A percentile compares a stretch with the other conserved stretches of the same genome.
Evolutionary conservation across 2,888 invertebrate genomes (phyloP).

Genomic region (Psylliodes chrysocephalus): DNA sequence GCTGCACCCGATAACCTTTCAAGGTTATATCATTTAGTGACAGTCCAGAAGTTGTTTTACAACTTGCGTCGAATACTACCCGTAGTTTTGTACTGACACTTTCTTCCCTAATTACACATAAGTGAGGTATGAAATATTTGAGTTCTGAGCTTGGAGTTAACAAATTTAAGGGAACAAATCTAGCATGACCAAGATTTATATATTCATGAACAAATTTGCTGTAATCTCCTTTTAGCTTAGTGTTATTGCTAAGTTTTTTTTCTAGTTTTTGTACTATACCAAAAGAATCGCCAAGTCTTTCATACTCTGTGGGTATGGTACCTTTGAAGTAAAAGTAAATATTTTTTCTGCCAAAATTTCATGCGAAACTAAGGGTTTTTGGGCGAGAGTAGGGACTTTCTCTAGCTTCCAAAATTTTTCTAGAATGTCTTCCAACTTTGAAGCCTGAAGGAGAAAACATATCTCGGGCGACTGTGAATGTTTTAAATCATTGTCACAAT

Average conservation of each 20-base stretch:
- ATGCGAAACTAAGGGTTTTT: neutral
- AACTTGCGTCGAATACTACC: constrained; percentile 34
- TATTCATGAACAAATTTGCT: neutral
- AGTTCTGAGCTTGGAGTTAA: neutral
- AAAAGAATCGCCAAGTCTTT: neutral
- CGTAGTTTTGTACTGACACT: constrained; percentile 31
- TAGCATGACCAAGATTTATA: constrained; percentile 22
- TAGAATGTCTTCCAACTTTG: neutral
- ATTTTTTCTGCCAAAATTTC: neutral
- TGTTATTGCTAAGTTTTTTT: neutral
- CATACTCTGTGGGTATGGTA: neutral
- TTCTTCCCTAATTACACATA: constrained; percentile 31
- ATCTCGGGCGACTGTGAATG: neutral
- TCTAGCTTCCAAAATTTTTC: neutral
- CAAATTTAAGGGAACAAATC: constrained; percentile 14
- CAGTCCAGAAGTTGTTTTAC: constrained; percentile 12
- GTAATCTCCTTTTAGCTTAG: neutral
- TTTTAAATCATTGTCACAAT: neutral
- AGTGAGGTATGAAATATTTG: constrained; percentile 29
- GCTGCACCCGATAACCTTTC: constrained; percentile 23
- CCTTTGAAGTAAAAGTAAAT: neutral
- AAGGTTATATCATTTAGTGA: constrained; percentile 22
- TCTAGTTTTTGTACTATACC: neutral
- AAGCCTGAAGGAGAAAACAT: neutral
- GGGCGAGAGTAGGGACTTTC: neutral